A percentile compares a stretch with the other conserved stretches of the same genome.
These are phyloP conservation scores for Lepidostoma basale DNA, from an alignment of 1,140 invertebrate species.

Conservation along the genomic window DNA sequence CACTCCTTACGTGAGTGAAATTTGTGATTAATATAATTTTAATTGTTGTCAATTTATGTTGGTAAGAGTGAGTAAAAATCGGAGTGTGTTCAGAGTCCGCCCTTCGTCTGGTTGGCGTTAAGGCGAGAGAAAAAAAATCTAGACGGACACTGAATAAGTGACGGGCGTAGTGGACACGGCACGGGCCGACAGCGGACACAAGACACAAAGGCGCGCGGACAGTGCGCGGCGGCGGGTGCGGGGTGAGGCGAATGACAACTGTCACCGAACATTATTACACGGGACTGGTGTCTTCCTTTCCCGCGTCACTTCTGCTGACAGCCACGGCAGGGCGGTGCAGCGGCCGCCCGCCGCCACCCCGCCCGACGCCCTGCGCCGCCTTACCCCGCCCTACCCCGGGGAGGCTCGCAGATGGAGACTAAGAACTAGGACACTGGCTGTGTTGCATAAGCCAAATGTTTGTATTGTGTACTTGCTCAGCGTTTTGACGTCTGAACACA, in stretches of 20 bases:
- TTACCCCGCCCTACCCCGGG: background rate
- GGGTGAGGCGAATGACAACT: conserved; percentile 39
- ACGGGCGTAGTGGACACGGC: conserved; percentile 25
- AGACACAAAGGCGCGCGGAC: conserved; percentile 7
- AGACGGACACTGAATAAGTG: conserved; percentile 29
- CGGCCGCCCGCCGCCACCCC: background rate
- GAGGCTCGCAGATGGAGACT: no score
- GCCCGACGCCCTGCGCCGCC: background rate
- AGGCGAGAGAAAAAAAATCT: background rate
- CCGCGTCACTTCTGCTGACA: conserved; percentile 32
- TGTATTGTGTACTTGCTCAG: no score
- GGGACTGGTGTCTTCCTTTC: conserved; percentile 37
- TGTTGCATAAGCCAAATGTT: background rate
- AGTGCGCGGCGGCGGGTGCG: no score
- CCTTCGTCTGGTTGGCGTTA: background rate
- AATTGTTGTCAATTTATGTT: no score
- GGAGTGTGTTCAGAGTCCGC: no score
- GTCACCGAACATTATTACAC: conserved; percentile 44
- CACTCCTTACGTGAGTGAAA: no score
- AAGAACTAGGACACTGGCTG: background rate
- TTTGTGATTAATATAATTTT: no score
- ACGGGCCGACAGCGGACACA: background rate
- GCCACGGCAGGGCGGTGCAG: conserved; percentile 14
- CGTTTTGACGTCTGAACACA: no score
- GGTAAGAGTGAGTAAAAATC: no score